These are phyloP conservation scores for Hemicordylus capensis DNA, from an alignment of 2,113 vertebrate species.

Conservation along the genomic window DNA sequence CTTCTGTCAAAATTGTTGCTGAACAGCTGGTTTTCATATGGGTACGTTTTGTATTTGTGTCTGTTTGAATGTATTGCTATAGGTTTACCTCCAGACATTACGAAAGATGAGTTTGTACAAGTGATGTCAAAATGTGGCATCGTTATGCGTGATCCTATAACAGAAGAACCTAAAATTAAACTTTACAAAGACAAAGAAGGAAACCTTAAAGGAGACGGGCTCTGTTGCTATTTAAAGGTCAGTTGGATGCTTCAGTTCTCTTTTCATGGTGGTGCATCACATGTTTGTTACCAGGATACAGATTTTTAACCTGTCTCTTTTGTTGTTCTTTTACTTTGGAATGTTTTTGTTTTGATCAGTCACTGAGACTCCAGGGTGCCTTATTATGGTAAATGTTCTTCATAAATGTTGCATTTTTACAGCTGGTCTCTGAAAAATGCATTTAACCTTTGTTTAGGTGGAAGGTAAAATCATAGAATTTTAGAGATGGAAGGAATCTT, in stretches of 20 bases:
- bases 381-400: neutral
- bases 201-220: conserved; percentile 95
- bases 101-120: conserved; percentile 89
- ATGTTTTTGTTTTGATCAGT: neutral
- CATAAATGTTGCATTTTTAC: neutral
- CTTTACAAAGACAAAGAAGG: conserved; percentile 94
- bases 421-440: no score
- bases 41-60: neutral
- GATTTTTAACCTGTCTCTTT: neutral
- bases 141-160: conserved; percentile 91
- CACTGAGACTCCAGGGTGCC: neutral
- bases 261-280: neutral
- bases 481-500: no score
- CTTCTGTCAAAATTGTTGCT: neutral
- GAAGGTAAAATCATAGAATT: neutral
- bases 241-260: conserved; percentile 44
- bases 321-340: neutral
- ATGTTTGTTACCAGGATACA: neutral
- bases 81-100: conserved; percentile 95
- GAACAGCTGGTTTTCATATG: neutral
- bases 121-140: conserved; percentile 96
- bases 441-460: neutral
- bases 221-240: conserved; percentile 98
- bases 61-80: conserved; percentile 33
- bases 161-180: conserved; percentile 94